Evolutionary conservation across 2,888 invertebrate genomes (phyloP).

Genomic region (Belgica antarctica): DNA sequence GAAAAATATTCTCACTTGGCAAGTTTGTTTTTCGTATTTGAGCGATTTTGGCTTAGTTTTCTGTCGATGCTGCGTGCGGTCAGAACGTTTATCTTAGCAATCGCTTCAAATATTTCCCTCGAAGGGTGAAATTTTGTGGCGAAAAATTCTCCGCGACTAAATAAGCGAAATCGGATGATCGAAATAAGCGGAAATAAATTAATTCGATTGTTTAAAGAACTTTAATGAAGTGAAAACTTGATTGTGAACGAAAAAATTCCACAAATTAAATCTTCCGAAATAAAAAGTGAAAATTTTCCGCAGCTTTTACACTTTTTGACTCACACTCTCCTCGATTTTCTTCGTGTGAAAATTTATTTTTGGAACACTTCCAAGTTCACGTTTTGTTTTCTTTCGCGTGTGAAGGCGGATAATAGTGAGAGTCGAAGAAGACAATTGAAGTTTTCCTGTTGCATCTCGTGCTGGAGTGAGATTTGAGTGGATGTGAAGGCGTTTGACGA

Average conservation of each 20-base stretch:
- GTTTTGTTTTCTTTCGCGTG: not conserved
- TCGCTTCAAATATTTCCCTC: not conserved
- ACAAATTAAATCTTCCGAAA: not conserved
- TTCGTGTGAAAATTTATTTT: not conserved
- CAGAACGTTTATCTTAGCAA: conserved; percentile 26
- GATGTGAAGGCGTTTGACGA: not conserved
- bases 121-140: not conserved
- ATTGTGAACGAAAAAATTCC: not conserved
- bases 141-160: not conserved
- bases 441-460: not conserved
- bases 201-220: not conserved
- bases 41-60: conserved; percentile 30
- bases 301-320: not conserved
- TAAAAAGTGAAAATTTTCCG: not conserved
- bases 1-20: conserved; percentile 2
- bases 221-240: not conserved
- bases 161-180: not conserved
- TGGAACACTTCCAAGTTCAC: conserved; percentile 21
- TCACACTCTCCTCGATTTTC: not conserved
- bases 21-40: not conserved
- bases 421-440: too few species aligned
- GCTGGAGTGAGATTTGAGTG: not conserved
- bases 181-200: not conserved
- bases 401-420: too few species aligned
- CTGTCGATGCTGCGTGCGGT: conserved; percentile 39